Conservation (phyloP, 2,797 vertebrate genomes). For the Neomorphus geoffroyi region DNA sequence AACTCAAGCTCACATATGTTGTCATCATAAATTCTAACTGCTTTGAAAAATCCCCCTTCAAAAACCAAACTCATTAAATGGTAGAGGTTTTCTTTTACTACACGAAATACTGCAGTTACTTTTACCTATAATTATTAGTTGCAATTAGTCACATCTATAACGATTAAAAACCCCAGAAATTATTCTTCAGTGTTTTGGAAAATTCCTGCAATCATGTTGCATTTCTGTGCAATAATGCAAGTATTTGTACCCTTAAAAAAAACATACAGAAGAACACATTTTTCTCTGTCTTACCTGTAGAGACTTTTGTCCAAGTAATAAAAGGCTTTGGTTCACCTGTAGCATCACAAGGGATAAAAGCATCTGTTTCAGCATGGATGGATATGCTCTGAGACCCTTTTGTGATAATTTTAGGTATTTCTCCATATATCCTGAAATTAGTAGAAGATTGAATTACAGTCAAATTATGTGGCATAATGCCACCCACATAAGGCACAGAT, state of each 20-base stretch:
- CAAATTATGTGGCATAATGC: conserved; percentile 25
- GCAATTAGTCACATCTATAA: background rate
- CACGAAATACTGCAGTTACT: background rate
- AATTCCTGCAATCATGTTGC: background rate
- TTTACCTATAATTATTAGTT: background rate
- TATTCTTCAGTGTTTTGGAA: background rate
- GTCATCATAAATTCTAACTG: background rate
- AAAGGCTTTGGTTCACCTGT: conserved; percentile 83
- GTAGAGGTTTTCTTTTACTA: background rate
- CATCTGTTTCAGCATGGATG: conserved; percentile 81
- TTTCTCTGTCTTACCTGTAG: conserved; percentile 82
- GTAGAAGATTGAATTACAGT: conserved; percentile 54
- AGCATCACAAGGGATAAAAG: conserved; percentile 83
- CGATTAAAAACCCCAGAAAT: background rate
- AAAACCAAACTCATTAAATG: background rate
- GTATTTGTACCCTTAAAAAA: background rate
- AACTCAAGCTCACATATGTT: background rate
- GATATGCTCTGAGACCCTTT: conserved; percentile 74
- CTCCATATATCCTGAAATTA: conserved; percentile 56
- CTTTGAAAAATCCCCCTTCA: background rate
- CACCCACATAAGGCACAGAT: conserved; percentile 35
- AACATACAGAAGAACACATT: accelerated
- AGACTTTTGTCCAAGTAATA: conserved; percentile 89
- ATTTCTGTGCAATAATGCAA: background rate
- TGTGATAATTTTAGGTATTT: conserved; percentile 80